Percentiles rank a stretch among this genome's conserved stretches.
These are phyloP conservation scores for Cathartes aura DNA, from an alignment of 2,113 vertebrate genomes.

Conservation along the genomic window DNA sequence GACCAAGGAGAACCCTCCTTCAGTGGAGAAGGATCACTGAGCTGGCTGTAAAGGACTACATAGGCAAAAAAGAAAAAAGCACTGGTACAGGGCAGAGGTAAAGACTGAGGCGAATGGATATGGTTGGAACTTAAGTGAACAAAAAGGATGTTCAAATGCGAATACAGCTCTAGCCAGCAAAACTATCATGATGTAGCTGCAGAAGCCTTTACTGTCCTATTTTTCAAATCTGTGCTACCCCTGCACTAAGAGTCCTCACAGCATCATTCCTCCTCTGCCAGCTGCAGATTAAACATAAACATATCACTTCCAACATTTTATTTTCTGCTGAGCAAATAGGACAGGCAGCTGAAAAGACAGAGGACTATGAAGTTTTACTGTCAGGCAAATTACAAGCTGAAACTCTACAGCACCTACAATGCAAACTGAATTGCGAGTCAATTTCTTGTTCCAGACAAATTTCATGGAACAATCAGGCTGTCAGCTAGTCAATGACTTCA, in stretches of 20 bases:
- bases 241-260: neutral
- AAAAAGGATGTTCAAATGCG: neutral
- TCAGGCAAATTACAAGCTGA: neutral
- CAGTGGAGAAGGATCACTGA: neutral
- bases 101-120: neutral
- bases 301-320: neutral
- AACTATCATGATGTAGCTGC: neutral
- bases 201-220: neutral
- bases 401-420: neutral
- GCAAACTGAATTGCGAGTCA: neutral
- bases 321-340: neutral
- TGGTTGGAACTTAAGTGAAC: neutral
- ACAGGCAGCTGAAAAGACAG: neutral
- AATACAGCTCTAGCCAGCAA: neutral
- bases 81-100: neutral
- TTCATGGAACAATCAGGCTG: neutral
- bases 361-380: neutral
- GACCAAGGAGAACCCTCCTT: neutral
- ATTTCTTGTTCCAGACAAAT: neutral
- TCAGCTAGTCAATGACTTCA: neutral
- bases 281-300: neutral
- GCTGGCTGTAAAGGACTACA: neutral
- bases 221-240: neutral
- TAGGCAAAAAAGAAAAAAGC: neutral
- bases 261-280: neutral